Conservation (phyloP, 2,888 invertebrate genomes). For the Scaptomyza parva region DNA sequence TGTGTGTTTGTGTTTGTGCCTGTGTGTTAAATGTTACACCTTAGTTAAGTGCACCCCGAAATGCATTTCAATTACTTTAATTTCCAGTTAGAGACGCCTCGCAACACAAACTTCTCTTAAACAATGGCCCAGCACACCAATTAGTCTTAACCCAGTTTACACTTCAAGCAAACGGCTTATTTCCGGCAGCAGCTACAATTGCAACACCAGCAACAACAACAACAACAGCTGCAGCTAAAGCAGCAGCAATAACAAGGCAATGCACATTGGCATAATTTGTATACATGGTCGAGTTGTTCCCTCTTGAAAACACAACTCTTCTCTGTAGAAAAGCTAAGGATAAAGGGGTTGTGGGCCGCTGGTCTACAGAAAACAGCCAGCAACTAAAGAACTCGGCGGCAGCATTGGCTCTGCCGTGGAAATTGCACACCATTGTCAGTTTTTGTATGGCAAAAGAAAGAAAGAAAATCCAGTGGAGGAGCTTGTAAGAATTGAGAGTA, state of each 20-base stretch:
- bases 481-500: not conserved
- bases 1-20: constrained; percentile 7
- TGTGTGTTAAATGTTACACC: constrained; percentile 37
- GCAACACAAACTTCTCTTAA: constrained; percentile 44
- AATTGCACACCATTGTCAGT: constrained; percentile 73
- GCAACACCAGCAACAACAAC: constrained; percentile 24
- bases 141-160: constrained; percentile 82
- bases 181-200: constrained; percentile 54
- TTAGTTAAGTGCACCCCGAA: constrained; percentile 45
- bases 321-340: not conserved
- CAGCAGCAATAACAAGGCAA: constrained; percentile 37
- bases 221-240: too few relatives aligned
- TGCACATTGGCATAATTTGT: constrained; percentile 68
- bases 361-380: constrained; percentile 18
- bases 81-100: constrained; percentile 41
- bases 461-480: not conserved
- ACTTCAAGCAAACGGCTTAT: constrained; percentile 75
- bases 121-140: constrained; percentile 68
- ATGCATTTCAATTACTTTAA: constrained; percentile 48
- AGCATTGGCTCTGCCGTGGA: constrained; percentile 64
- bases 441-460: constrained; percentile 34
- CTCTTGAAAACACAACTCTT: constrained; percentile 22
- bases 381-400: constrained; percentile 33
- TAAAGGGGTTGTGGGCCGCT: too few relatives aligned
- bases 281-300: constrained; percentile 67